phyloP scores from a whole-genome alignment of 2,113 vertebrate genomes.

The Paradoxurus hermaphroditus region DNA sequence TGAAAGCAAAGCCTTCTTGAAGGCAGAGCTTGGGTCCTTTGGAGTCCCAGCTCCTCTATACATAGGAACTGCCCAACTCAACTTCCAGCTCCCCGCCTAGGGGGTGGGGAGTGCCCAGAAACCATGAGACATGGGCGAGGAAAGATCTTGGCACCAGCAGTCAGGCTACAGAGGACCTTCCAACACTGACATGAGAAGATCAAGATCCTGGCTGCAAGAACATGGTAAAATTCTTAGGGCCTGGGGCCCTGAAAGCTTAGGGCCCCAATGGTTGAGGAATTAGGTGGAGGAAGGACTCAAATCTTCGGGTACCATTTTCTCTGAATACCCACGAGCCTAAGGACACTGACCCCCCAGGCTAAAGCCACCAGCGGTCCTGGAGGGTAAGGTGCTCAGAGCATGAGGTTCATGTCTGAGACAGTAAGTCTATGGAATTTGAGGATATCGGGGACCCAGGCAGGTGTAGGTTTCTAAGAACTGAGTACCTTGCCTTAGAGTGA shows the following conservation, averaged over 20 bases:
- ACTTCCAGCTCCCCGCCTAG: fast-evolving
- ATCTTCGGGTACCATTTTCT: not conserved
- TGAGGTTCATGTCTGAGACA: not conserved
- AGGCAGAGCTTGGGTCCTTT: too few relatives aligned
- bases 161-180: fast-evolving
- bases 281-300: not conserved
- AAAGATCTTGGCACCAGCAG: not conserved
- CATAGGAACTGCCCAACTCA: not conserved
- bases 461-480: not conserved
- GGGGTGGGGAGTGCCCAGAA: too few relatives aligned
- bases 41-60: not conserved
- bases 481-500: not conserved
- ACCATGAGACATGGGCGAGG: not conserved
- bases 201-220: not conserved
- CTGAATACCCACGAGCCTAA: not conserved
- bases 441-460: not conserved
- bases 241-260: not conserved
- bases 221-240: fast-evolving
- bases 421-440: not conserved
- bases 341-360: not conserved
- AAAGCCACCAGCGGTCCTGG: not conserved
- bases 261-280: not conserved
- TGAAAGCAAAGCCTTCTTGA: not conserved
- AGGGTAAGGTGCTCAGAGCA: not conserved
- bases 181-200: not conserved